These are phyloP conservation scores for Epizoanthus ramosus DNA, from an alignment of 92 coral and sea anemone species.

Conservation along the genomic window DNA sequence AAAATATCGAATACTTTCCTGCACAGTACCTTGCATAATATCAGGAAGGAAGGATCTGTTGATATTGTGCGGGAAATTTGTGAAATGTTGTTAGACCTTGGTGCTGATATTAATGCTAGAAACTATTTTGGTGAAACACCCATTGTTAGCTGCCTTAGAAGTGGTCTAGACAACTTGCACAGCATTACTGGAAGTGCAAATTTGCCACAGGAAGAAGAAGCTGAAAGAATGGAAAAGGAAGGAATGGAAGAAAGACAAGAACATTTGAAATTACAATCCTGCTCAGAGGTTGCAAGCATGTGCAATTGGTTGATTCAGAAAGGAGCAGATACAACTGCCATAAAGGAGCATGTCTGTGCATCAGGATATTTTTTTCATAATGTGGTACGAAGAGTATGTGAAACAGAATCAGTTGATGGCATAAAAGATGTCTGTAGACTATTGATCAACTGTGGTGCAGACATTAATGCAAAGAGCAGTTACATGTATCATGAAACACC, in stretches of 20 bases:
- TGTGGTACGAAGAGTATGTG: not conserved
- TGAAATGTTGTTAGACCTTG: constrained; percentile 6
- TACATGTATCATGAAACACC: not conserved
- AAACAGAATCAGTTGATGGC: constrained; percentile 9
- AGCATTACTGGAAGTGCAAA: not conserved
- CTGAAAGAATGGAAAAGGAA: not conserved
- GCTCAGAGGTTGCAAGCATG: constrained; percentile 5
- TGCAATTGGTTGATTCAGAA: constrained; percentile 12
- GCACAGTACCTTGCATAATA: not conserved
- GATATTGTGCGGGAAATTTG: not conserved
- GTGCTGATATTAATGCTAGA: not conserved
- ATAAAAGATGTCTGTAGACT: constrained; percentile 16
- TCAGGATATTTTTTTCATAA: not conserved
- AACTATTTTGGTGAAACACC: not conserved
- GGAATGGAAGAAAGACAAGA: not conserved
- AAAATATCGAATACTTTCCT: not conserved
- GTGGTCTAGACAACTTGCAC: not conserved
- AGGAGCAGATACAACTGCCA: constrained; percentile 8
- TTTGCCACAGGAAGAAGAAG: not conserved
- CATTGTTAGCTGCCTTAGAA: constrained; percentile 11
- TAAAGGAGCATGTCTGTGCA: not conserved
- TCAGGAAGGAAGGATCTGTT: not conserved
- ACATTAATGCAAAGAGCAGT: not conserved
- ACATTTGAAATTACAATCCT: not conserved
- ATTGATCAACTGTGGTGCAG: constrained; percentile 12